A percentile compares a stretch with the other conserved stretches of the same genome.
Evolutionary conservation across 1,140 invertebrate genomes (phyloP).

Genomic region (Ridgeia piscesae): DNA sequence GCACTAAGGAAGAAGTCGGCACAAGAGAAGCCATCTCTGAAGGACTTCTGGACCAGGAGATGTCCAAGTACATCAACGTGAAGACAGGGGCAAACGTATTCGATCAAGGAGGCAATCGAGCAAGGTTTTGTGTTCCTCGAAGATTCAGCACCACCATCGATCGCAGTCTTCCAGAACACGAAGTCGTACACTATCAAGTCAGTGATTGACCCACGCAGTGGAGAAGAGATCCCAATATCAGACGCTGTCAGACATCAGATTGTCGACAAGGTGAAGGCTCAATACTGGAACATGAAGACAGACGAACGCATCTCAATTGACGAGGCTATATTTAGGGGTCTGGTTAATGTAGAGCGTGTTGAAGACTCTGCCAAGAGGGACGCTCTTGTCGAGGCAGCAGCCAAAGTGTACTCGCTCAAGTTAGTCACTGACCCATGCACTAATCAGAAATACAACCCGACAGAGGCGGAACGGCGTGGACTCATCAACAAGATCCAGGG

Average conservation of each 20-base stretch:
- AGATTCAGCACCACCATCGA: constrained; percentile 37
- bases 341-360: constrained; percentile 36
- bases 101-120: constrained; percentile 75
- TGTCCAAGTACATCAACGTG: neutral
- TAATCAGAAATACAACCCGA: constrained; percentile 26
- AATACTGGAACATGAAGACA: constrained; percentile 33
- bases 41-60: constrained; percentile 17
- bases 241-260: constrained; percentile 83
- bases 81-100: constrained; percentile 43
- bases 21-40: constrained; percentile 15
- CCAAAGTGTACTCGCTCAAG: constrained; percentile 56
- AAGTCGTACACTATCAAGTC: constrained; percentile 55
- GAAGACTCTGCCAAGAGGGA: constrained; percentile 24
- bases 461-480: constrained; percentile 30
- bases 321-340: constrained; percentile 46
- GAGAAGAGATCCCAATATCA: constrained; percentile 75
- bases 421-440: constrained; percentile 70
- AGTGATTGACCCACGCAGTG: constrained; percentile 79
- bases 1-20: constrained; percentile 34
- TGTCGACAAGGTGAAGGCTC: constrained; percentile 73
- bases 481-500: constrained; percentile 36
- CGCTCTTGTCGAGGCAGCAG: constrained; percentile 29
- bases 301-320: constrained; percentile 45
- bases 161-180: constrained; percentile 58
- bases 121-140: constrained; percentile 65